Evolutionary conservation across 2,888 invertebrate species (phyloP).

Genomic region (Cerastis leucographa): DNA sequence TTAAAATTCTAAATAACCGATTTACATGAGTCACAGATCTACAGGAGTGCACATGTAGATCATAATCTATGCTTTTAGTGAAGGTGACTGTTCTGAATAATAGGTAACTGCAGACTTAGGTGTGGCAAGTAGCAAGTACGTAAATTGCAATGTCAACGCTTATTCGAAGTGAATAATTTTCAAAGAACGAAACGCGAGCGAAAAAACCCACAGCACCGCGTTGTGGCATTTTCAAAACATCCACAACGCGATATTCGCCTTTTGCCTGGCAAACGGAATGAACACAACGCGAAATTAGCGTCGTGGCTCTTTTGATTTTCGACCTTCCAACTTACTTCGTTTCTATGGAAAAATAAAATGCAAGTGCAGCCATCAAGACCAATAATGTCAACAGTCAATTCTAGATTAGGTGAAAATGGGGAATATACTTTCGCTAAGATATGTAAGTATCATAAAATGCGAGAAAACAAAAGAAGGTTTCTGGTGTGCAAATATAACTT

Average conservation of each 20-base stretch:
- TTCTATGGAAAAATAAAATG: neutral
- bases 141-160: constrained; percentile 41
- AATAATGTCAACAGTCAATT: too few relatives aligned
- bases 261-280: neutral
- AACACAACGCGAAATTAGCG: neutral
- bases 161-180: constrained; percentile 18
- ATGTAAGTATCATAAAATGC: too few relatives aligned
- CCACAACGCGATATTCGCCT: neutral
- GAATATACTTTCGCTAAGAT: too few relatives aligned
- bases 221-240: constrained; percentile 1
- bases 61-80: constrained; percentile 13
- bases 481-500: neutral
- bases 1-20: constrained; percentile 41
- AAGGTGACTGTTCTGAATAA: constrained; percentile 45
- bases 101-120: constrained; percentile 34
- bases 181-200: neutral
- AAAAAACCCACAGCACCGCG: neutral
- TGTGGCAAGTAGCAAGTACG: constrained; percentile 23
- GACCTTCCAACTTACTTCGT: too few relatives aligned
- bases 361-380: too few relatives aligned
- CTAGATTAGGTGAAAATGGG: too few relatives aligned
- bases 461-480: neutral
- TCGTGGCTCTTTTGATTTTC: neutral
- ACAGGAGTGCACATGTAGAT: constrained; percentile 33
- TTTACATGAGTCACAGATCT: constrained; percentile 38